Evolutionary conservation across 1,140 invertebrate species (phyloP), one percentile per base, ranked within the genome.

Genomic region (Scaptomyza graminum): DNA sequence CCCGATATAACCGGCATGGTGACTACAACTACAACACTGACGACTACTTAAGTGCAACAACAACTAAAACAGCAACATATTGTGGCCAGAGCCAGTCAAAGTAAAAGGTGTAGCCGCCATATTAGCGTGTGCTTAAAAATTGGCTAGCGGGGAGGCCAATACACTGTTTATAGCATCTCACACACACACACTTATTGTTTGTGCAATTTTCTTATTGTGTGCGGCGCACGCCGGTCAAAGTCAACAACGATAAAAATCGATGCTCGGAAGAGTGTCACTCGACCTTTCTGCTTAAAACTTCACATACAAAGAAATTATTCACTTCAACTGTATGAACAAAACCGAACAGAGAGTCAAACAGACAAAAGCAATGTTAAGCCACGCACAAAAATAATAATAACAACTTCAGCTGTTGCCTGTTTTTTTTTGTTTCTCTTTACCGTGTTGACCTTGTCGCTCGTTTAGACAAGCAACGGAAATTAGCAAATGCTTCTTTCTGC

Each of bases 91-190:
- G 34, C 54, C 41, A 66, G 44, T 74, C 56, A 85, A 85, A 85
- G 81, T 85, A 85, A 85, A 85, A 85, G 82, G 81, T 87, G 81
- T 87, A 78, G 55, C 79, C 74, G 79, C 79, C 79, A 74, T 82
- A 82, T 82, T 82, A 82, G 76, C 65, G 74, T 79, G 31, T 34
- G 80, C 80, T 84, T 84, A 87, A 87, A 85, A 34, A 34, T 34
- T 85, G 87, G 82, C 74, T 83, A 68, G 55, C 74, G 74, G 43
- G 82, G 81, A 87, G 81, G 81, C 81, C 81, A 85, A 85, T 87
- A 85, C 83, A 68, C 81, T 85, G 69, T 82, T 82, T 87, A 87
- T 85, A 78, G 81, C 37, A 39, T 46, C 66, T 22, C 18, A 3
- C 18, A 22, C 18, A 22, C 57, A 60, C 54, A 47, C 43, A 65